A percentile compares a stretch with the other conserved stretches of the same genome.
Evolutionary conservation across 2,888 invertebrate genomes (phyloP).

Genomic region (Salticus scenicus): DNA sequence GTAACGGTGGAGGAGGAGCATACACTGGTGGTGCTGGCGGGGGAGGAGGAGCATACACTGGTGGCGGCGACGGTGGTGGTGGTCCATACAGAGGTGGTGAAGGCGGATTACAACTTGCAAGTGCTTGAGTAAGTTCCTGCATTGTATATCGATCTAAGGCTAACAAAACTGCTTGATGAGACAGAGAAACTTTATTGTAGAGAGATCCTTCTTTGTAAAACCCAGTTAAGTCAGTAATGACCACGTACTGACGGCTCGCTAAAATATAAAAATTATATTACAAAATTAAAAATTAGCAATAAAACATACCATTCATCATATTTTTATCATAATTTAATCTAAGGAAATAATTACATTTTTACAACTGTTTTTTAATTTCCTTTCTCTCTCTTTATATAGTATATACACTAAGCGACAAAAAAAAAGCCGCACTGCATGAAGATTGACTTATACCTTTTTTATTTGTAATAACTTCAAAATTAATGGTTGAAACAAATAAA

Average conservation of each 20-base stretch:
- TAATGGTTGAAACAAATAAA: no score
- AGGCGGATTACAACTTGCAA: background rate
- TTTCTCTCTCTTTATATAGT: no score
- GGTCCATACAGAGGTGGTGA: background rate
- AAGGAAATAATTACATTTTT: no score
- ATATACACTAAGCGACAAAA: no score
- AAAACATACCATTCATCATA: background rate
- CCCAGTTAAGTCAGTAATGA: background rate
- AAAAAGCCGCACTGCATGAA: no score
- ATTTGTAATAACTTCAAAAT: no score
- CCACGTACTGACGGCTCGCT: slow-evolving; percentile 13
- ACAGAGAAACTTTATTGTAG: slow-evolving; percentile 1
- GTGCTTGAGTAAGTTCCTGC: background rate
- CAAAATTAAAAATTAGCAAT: background rate
- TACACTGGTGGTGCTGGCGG: background rate
- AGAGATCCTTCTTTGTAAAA: slow-evolving; percentile 25
- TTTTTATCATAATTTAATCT: no score
- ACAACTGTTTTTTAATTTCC: no score
- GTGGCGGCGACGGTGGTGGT: background rate
- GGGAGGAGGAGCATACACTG: background rate
- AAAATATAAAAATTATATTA: background rate
- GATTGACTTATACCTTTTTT: no score
- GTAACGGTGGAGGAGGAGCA: background rate
- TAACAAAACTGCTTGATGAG: background rate
- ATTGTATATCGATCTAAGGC: slow-evolving; percentile 14